Evolutionary conservation across 2,888 invertebrate genomes (phyloP).

Genomic region (Odontothrips loti): DNA sequence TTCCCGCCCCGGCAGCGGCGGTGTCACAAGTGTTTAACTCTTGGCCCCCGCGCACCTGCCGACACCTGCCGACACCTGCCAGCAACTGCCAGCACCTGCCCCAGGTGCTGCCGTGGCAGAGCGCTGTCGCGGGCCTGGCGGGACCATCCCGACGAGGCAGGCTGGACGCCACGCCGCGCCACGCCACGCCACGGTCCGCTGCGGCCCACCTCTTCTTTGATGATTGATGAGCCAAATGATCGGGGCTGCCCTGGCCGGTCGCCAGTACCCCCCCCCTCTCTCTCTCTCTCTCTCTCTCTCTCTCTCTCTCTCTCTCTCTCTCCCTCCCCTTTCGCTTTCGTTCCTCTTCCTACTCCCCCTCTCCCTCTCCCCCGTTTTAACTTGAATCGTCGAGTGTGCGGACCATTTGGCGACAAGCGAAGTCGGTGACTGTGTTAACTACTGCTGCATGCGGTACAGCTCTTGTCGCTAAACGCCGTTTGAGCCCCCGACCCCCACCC

Average conservation of each 20-base stretch:
- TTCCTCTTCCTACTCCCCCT: too few relatives aligned
- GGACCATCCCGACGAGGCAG: not conserved
- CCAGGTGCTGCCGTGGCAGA: not conserved
- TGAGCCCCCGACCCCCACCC: too few relatives aligned
- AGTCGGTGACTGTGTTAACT: too few relatives aligned
- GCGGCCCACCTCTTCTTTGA: not conserved
- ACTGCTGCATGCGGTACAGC: too few relatives aligned
- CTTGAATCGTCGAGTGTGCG: too few relatives aligned
- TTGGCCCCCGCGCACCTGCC: too few relatives aligned
- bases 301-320: not conserved
- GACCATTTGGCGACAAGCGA: too few relatives aligned
- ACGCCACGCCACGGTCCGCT: not conserved
- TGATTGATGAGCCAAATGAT: constrained; percentile 25
- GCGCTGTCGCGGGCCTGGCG: not conserved
- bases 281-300: not conserved
- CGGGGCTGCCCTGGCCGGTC: not conserved
- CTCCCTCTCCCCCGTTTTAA: too few relatives aligned
- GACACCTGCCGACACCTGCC: too few relatives aligned
- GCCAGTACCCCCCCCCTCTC: not conserved
- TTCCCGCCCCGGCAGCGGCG: too few relatives aligned
- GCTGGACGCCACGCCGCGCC: not conserved
- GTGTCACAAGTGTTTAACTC: not conserved
- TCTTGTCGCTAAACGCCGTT: too few relatives aligned
- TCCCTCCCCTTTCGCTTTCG: too few relatives aligned
- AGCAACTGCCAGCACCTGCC: constrained; percentile 1